phyloP scores from a whole-genome alignment of 2,113 vertebrate genomes.

The Rattus norvegicus region GRCr8 NC_086020.1:170007501-170008000 shows the following conservation, averaged over 20 bases:
- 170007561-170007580: accelerated
- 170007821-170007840: conserved; percentile 92
- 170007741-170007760: conserved; percentile 50
- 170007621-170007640: background rate
- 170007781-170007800: conserved; percentile 89
- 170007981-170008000: background rate
- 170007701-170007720: conserved; percentile 16
- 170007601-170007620: background rate
- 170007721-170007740: conserved; percentile 34
- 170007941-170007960: background rate
- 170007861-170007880: background rate
- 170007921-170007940: background rate
- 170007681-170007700: conserved; percentile 65
- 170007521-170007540: background rate
- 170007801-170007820: conserved; percentile 90
- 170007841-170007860: conserved; percentile 31
- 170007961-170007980: background rate
- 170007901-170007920: background rate
- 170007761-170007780: conserved; percentile 84
- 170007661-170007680: background rate
- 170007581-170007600: background rate
- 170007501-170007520: background rate
- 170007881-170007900: background rate
- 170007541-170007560: background rate
- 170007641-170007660: conserved; percentile 14